Evolutionary conservation across 2,888 invertebrate species (phyloP), one percentile per base, ranked within the genome.

Genomic region (Lasioglossum morio): DNA sequence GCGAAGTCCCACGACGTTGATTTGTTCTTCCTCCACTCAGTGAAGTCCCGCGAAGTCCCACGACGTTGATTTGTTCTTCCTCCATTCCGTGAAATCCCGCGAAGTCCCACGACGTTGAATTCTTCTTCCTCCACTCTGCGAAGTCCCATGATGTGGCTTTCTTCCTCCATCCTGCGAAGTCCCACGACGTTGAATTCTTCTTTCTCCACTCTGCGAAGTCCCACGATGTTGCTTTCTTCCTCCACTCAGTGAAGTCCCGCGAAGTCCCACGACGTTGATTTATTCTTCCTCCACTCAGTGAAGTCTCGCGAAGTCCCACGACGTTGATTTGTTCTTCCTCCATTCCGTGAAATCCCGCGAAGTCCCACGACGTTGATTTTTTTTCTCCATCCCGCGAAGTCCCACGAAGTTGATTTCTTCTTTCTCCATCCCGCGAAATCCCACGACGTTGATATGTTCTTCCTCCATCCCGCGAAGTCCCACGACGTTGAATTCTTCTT

Each of bases 1-100:
- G 19, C 30, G n/a, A 87, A 66, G 30, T 81, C 73, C 84, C 69
- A 19, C 60, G 60, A 7, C 37, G 60, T 30, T 23, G 48, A 60
- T 19, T 60, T 72, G 4, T 72, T 46, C 37, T 8, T 66, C 1
- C 23, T 10, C 23, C 4, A 12, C 2, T 12, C 69, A 1, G 43
- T 0, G 12, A 48, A 34, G 19, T 73, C 16, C 70, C 23, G 16
- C 10, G 27, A 70, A 57, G 40, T 81, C 46, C 23, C 48, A 0
- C 10, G 63, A 63, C 7, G 63, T 7, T 23, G 48, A 4, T 2
- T 48, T 48, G 0, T 46, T 63, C 30, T 14, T 30, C 27, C 8
- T 30, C 14, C 27, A 14, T 4, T 30, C 16, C 5, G 3, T 16
- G 19, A 63, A 27, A 7, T 30, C 30, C 4, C 16, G 37, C 4